Conservation (phyloP, 2,888 invertebrate genomes). For the Aromia moschata region DNA sequence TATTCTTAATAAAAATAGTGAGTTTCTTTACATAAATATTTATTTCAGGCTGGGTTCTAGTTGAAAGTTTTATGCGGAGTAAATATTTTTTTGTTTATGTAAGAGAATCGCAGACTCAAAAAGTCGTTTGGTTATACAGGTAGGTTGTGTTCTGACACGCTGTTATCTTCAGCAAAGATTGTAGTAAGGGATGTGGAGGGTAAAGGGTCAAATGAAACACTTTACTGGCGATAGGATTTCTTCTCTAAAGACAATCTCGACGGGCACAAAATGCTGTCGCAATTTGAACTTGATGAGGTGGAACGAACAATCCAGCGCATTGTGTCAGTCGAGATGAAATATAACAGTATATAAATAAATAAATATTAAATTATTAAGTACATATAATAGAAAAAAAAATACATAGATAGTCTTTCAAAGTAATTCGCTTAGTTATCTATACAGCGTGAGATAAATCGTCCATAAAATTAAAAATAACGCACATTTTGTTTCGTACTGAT, state of each 20-base stretch:
- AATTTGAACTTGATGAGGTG: too few species aligned
- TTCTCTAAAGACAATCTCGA: slow-evolving; percentile 1
- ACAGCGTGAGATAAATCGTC: slow-evolving; percentile 17
- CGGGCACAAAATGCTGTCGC: not conserved
- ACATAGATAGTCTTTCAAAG: slow-evolving; percentile 20
- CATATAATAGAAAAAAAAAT: slow-evolving; percentile 18
- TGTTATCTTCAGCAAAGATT: too few species aligned
- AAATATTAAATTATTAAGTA: slow-evolving; percentile 27
- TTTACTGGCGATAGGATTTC: not conserved
- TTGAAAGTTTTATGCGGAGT: too few species aligned
- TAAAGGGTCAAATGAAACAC: slow-evolving; percentile 11
- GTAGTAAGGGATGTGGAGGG: too few species aligned
- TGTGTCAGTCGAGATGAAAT: slow-evolving; percentile 4
- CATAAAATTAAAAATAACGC: slow-evolving; percentile 5
- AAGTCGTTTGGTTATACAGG: too few species aligned
- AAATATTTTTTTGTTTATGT: too few species aligned
- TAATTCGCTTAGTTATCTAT: slow-evolving; percentile 20
- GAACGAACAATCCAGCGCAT: not conserved
- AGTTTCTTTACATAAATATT: too few species aligned
- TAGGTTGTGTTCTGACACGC: too few species aligned
- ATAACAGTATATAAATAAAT: slow-evolving; percentile 23
- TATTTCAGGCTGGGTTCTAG: too few species aligned
- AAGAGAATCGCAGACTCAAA: too few species aligned
- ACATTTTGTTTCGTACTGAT: too few species aligned
- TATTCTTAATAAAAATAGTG: too few species aligned